Evolutionary conservation across 2,113 vertebrate genomes (phyloP).

Genomic region (Carlito syrichta): DNA sequence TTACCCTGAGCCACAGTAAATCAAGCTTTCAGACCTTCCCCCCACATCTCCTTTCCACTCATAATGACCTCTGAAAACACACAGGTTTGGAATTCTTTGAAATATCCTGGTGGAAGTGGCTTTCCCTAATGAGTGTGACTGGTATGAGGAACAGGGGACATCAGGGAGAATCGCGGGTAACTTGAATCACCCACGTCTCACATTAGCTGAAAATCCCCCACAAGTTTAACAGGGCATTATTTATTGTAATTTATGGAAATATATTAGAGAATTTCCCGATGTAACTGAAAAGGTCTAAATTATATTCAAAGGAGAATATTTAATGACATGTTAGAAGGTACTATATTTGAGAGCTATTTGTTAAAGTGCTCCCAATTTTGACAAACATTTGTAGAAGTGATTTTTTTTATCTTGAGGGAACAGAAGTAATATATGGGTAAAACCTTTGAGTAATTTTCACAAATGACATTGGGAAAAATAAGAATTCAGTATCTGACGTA

Average conservation of each 20-base stretch:
- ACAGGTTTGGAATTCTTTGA: neutral
- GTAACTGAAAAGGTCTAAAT: conserved; percentile 73
- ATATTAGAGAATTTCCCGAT: conserved; percentile 67
- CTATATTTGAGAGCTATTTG: conserved; percentile 71
- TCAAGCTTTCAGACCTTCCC: neutral
- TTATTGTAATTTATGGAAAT: conserved; percentile 80
- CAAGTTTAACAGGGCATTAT: conserved; percentile 67
- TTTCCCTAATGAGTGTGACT: neutral
- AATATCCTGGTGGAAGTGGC: neutral
- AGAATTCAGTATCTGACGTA: neutral
- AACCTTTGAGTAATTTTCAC: conserved; percentile 18
- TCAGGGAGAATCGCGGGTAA: neutral
- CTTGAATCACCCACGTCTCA: conserved; percentile 27
- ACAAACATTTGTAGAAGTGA: conserved; percentile 73
- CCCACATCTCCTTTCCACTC: neutral
- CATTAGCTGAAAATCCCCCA: conserved; percentile 10
- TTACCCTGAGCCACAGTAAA: neutral
- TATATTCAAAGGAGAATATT: conserved; percentile 71
- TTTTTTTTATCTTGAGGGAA: conserved; percentile 59
- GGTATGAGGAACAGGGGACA: neutral
- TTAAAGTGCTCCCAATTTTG: conserved; percentile 72
- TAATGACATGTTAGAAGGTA: conserved; percentile 70
- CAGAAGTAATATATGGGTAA: conserved; percentile 47
- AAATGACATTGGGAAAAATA: conserved; percentile 26
- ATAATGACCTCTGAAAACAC: neutral